Evolutionary conservation across 2,113 vertebrate species (phyloP).

Genomic region (Gracilinanus agilis): DNA sequence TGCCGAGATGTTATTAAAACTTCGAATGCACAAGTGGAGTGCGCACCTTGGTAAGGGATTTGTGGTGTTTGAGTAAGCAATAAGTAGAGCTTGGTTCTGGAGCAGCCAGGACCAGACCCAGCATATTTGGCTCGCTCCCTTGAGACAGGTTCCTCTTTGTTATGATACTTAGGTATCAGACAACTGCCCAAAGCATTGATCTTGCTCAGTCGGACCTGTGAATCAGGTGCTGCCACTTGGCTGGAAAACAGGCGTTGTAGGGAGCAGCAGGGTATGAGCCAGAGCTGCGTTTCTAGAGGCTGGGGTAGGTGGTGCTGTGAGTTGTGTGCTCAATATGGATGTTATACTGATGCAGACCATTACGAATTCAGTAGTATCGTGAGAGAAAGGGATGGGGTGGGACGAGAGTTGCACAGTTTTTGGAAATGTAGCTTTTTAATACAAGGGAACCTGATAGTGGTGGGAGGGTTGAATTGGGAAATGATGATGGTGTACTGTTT

Average conservation of each 20-base stretch:
- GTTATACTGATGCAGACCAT: slow-evolving; percentile 32
- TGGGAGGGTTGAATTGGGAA: slow-evolving; percentile 37
- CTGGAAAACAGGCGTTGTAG: not conserved
- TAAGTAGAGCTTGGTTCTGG: not conserved
- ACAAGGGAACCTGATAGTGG: not conserved
- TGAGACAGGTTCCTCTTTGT: not conserved
- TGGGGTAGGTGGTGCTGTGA: not conserved
- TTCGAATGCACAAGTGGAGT: slow-evolving; percentile 15
- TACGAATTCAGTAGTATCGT: slow-evolving; percentile 2
- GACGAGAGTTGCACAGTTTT: slow-evolving; percentile 60
- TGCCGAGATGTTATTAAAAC: slow-evolving; percentile 37
- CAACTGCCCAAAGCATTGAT: not conserved
- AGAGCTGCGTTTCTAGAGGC: not conserved
- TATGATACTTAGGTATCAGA: not conserved
- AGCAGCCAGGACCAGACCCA: not conserved
- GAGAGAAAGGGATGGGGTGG: slow-evolving; percentile 45
- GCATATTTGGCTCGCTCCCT: not conserved
- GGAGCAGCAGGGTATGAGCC: not conserved
- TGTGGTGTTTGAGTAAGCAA: not conserved
- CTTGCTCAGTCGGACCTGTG: not conserved
- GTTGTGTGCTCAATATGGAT: slow-evolving; percentile 40
- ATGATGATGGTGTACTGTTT: slow-evolving; percentile 68
- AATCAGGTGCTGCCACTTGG: not conserved
- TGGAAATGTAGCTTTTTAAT: slow-evolving; percentile 36
- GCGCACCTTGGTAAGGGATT: not conserved